Conservation (phyloP, 2,113 vertebrate species). For the Carassius auratus region DNA sequence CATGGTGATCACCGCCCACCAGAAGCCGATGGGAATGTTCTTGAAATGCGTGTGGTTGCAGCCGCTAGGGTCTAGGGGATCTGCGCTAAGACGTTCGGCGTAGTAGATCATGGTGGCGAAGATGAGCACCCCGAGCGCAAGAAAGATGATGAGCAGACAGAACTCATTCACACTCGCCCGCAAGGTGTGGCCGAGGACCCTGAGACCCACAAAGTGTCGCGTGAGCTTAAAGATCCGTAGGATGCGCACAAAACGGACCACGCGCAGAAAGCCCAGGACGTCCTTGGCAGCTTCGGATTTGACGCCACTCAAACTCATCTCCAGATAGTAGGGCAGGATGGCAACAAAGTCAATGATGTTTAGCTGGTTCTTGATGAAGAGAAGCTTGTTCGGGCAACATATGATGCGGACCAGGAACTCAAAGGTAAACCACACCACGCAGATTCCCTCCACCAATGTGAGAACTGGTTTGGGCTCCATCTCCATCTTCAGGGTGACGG, state of each 20-base stretch:
- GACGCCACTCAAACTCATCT: conserved; percentile 87
- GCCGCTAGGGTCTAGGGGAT: conserved; percentile 78
- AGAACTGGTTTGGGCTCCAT: conserved; percentile 88
- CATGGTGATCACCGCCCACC: conserved; percentile 99
- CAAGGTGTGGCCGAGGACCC: conserved; percentile 93
- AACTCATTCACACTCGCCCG: conserved; percentile 96
- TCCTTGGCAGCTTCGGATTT: conserved; percentile 90
- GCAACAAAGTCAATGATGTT: conserved; percentile 99
- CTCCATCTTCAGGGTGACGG: conserved; percentile 65
- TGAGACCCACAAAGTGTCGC: conserved; percentile 92
- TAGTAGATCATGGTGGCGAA: conserved; percentile 99
- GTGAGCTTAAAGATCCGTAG: conserved; percentile 98
- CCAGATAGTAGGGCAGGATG: conserved; percentile 96
- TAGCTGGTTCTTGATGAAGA: conserved; percentile 92
- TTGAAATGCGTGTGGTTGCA: conserved; percentile 91
- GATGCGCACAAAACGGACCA: conserved; percentile 96
- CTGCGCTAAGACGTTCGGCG: conserved; percentile 88
- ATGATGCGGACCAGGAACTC: conserved; percentile 94
- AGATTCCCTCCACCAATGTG: conserved; percentile 89
- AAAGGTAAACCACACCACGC: conserved; percentile 95
- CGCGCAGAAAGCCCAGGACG: conserved; percentile 91
- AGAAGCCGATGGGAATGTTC: conserved; percentile 99
- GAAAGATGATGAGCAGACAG: conserved; percentile 95
- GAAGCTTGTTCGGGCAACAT: conserved; percentile 89
- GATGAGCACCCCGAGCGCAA: conserved; percentile 94